phyloP scores from a whole-genome alignment of 2,888 invertebrate genomes.

The Blera fallax region DNA sequence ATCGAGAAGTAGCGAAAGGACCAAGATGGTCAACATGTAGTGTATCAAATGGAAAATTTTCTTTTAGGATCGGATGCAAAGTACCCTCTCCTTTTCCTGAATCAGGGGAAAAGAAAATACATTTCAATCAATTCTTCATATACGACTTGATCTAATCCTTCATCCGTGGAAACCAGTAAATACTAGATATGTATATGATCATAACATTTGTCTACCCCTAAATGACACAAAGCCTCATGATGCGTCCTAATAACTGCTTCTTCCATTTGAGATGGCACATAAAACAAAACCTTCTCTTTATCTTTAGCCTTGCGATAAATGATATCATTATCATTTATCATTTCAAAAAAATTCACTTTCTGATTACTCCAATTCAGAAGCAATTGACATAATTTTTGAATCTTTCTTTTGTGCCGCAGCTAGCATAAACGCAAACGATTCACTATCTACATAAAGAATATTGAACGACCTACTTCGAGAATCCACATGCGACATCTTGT shows the following conservation, averaged over 20 bases:
- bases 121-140: conserved; percentile 16
- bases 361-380: neutral
- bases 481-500: conserved; percentile 76
- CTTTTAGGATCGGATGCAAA: neutral
- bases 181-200: conserved; percentile 41
- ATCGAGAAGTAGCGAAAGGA: neutral
- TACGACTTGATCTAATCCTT: neutral
- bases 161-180: conserved; percentile 76
- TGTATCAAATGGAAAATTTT: neutral
- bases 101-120: neutral
- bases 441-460: no score
- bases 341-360: neutral
- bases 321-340: neutral
- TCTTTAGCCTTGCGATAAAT: neutral
- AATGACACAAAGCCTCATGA: conserved; percentile 75
- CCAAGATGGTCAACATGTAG: neutral
- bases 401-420: neutral
- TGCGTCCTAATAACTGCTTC: neutral
- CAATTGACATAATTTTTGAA: neutral
- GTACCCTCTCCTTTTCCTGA: neutral
- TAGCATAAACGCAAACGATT: no score
- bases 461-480: conserved; percentile 72
- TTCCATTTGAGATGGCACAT: conserved; percentile 58
- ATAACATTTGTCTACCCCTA: conserved; percentile 74
- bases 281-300: neutral